Evolutionary conservation across 92 coral and sea anemone genomes (phyloP).

Genomic region (Phymanthus crucifer): DNA sequence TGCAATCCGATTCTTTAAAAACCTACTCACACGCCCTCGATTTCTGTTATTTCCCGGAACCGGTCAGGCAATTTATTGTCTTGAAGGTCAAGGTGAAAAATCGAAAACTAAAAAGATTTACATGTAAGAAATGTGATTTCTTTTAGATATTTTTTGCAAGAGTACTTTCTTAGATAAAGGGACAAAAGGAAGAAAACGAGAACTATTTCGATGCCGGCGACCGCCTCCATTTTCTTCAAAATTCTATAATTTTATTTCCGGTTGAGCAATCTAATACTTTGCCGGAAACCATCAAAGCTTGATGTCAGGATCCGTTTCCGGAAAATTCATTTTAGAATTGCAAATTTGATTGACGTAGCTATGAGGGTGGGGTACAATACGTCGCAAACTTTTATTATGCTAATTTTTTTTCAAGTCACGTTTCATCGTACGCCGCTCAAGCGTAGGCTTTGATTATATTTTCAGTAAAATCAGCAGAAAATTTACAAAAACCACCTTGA

Average conservation of each 20-base stretch:
- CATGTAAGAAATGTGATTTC: background rate
- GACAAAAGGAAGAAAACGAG: background rate
- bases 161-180: background rate
- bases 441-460: slow-evolving; percentile 29
- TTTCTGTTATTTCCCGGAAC: background rate
- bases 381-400: slow-evolving; percentile 19
- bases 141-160: background rate
- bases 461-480: slow-evolving; percentile 36
- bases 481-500: background rate
- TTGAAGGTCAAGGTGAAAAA: background rate
- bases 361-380: slow-evolving; percentile 25
- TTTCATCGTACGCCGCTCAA: slow-evolving; percentile 4
- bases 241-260: slow-evolving; percentile 12
- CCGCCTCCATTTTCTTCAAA: background rate
- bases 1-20: background rate
- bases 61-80: background rate
- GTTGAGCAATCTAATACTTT: slow-evolving; percentile 9
- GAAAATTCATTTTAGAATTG: slow-evolving; percentile 25
- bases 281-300: slow-evolving; percentile 12
- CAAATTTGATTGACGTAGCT: slow-evolving; percentile 34
- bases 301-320: slow-evolving; percentile 20
- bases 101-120: background rate
- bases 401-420: slow-evolving; percentile 26
- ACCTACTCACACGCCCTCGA: background rate
- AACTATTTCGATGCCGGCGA: background rate